A percentile compares a stretch with the other conserved stretches of the same genome.
Conservation (phyloP, 2,113 vertebrate species). For the Emydocephalus ijimae region DNA sequence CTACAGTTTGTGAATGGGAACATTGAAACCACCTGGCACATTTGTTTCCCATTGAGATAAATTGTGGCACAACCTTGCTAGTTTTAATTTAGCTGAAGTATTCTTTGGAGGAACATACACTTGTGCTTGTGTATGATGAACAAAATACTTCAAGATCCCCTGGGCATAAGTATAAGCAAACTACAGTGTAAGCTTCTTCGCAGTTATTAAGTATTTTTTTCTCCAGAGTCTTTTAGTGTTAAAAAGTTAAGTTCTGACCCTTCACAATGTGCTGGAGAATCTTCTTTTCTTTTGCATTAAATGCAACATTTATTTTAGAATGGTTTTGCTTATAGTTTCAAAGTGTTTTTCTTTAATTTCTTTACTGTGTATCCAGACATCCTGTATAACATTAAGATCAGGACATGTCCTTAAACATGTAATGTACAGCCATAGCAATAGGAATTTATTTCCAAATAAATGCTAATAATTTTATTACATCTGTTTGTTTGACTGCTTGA, state of each 20-base stretch:
- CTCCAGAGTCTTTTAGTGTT: not conserved
- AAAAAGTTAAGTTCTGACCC: not conserved
- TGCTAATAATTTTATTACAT: not conserved
- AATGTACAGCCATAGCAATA: not conserved
- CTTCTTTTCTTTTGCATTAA: not conserved
- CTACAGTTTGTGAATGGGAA: not conserved
- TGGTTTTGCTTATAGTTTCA: not conserved
- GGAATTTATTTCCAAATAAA: not conserved
- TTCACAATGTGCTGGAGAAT: not conserved
- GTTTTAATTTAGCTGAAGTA: conserved; percentile 23
- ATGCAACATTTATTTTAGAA: not conserved
- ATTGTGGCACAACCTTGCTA: conserved; percentile 8
- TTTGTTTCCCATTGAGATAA: conserved; percentile 14
- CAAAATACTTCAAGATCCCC: not conserved
- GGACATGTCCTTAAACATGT: not conserved
- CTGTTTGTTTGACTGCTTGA: not conserved
- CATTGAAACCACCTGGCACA: conserved; percentile 1
- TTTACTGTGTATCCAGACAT: not conserved
- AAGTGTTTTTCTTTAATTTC: not conserved
- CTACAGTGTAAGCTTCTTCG: conserved; percentile 7
- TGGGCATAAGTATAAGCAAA: conserved; percentile 19
- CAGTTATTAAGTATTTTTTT: conserved; percentile 20
- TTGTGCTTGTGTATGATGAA: conserved; percentile 12
- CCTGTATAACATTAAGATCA: not conserved
- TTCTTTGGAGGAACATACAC: conserved; percentile 8